Evolutionary conservation across 1,140 invertebrate genomes (phyloP).

Genomic region (Zaprionus nigranus): DNA sequence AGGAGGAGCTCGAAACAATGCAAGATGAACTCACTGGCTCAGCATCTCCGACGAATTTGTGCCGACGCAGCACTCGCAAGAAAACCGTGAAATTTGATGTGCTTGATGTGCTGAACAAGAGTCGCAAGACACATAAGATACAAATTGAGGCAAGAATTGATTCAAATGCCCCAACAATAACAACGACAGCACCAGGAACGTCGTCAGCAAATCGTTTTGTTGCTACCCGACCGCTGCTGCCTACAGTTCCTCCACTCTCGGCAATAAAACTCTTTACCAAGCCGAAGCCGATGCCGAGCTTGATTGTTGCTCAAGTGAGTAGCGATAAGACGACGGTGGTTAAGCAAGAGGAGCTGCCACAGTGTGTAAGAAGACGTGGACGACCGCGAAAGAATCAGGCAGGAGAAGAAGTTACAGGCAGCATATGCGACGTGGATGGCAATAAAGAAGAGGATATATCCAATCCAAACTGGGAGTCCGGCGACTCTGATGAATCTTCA

Average conservation of each 20-base stretch:
- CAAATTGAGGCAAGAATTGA: slow-evolving; percentile 81
- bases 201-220: slow-evolving; percentile 19
- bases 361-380: slow-evolving; percentile 49
- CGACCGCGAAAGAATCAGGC: slow-evolving; percentile 48
- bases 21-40: slow-evolving; percentile 13
- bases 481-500: slow-evolving; percentile 45
- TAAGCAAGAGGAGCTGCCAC: neutral
- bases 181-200: neutral
- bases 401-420: slow-evolving; percentile 4
- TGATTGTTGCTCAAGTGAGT: slow-evolving; percentile 68
- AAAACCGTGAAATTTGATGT: slow-evolving; percentile 82
- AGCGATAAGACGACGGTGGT: slow-evolving; percentile 37
- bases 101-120: slow-evolving; percentile 74
- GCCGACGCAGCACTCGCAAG: slow-evolving; percentile 77
- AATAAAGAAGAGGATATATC: slow-evolving; percentile 50
- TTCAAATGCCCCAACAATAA: slow-evolving; percentile 56
- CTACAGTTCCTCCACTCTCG: slow-evolving; percentile 18
- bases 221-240: slow-evolving; percentile 42
- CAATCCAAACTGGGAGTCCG: slow-evolving; percentile 41
- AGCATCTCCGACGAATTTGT: slow-evolving; percentile 48
- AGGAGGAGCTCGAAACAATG: neutral
- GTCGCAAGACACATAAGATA: slow-evolving; percentile 77
- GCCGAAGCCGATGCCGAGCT: slow-evolving; percentile 50
- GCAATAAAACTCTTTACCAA: slow-evolving; percentile 60
- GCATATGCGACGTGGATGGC: slow-evolving; percentile 29